These are phyloP conservation scores for Aulostomus chinensis DNA, from an alignment of 2,797 vertebrate genomes.

Conservation along the genomic window DNA sequence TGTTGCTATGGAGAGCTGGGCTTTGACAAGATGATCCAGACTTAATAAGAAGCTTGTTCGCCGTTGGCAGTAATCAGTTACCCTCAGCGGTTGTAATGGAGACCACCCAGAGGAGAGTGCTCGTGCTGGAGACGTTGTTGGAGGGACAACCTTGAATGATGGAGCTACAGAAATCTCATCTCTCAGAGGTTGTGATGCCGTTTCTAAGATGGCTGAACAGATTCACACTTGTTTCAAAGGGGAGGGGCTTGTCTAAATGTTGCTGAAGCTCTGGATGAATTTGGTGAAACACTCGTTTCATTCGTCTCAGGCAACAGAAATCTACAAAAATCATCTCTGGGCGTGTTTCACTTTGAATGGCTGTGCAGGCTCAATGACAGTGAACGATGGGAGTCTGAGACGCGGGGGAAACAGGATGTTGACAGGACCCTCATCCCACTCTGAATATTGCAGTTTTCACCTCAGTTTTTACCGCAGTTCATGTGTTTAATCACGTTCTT, in stretches of 20 bases:
- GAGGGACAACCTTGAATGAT: too few relatives aligned
- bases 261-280: slow-evolving; percentile 5
- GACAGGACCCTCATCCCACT: too few relatives aligned
- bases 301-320: neutral
- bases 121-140: too few relatives aligned
- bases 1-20: neutral
- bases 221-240: neutral
- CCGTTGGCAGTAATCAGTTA: slow-evolving; percentile 1
- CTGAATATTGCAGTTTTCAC: too few relatives aligned
- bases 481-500: too few relatives aligned
- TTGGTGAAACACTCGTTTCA: slow-evolving; percentile 6
- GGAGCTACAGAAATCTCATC: neutral
- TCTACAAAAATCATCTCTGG: slow-evolving; percentile 5
- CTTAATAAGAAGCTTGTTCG: neutral
- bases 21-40: neutral
- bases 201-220: neutral
- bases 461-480: too few relatives aligned
- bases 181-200: too few relatives aligned
- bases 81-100: neutral
- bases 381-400: too few relatives aligned
- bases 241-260: slow-evolving; percentile 14
- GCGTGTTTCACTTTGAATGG: slow-evolving; percentile 4
- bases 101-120: neutral
- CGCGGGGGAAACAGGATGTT: too few relatives aligned
- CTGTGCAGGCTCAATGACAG: too few relatives aligned